Evolutionary conservation across 2,113 vertebrate species (phyloP).

Genomic region (Poecile atricapillus): DNA sequence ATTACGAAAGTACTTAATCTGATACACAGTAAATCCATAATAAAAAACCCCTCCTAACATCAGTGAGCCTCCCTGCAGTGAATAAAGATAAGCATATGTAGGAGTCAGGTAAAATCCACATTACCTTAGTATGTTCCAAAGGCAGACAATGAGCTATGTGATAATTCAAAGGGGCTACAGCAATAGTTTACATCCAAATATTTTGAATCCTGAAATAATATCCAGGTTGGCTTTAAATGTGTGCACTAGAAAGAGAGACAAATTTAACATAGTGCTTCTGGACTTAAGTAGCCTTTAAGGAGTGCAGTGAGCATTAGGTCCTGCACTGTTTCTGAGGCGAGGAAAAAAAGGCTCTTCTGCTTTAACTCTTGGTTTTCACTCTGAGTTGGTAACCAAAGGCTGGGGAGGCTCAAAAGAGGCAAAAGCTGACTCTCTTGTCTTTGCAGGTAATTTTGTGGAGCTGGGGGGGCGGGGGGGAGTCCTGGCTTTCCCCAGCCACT

Average conservation of each 20-base stretch:
- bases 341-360: background rate
- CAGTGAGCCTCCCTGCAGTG: background rate
- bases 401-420: background rate
- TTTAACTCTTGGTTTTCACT: background rate
- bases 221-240: background rate
- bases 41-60: background rate
- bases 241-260: background rate
- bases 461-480: fast-evolving
- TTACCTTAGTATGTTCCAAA: background rate
- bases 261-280: background rate
- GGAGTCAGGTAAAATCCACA: background rate
- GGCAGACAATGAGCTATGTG: background rate
- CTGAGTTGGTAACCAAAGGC: background rate
- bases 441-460: background rate
- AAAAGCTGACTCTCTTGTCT: background rate
- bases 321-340: background rate
- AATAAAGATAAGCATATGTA: background rate
- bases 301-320: background rate
- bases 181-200: background rate
- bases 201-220: background rate
- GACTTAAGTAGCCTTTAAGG: background rate
- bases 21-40: background rate
- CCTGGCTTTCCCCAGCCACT: background rate
- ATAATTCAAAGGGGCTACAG: background rate
- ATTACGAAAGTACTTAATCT: background rate